phyloP scores from a whole-genome alignment of 2,113 vertebrate genomes.

The Ophiodon elongatus region DNA sequence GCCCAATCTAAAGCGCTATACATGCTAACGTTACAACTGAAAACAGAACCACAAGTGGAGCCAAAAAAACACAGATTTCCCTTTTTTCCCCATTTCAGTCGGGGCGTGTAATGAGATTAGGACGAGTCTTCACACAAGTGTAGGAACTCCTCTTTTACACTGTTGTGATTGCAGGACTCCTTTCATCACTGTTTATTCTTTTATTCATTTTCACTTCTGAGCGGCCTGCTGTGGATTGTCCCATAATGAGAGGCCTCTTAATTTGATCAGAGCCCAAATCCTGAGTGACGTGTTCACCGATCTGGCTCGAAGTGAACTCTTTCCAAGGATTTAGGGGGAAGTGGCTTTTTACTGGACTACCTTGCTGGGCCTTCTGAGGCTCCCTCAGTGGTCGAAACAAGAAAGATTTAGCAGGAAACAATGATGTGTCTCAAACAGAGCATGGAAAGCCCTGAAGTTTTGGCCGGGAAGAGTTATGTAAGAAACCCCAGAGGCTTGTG shows the following conservation, averaged over 20 bases:
- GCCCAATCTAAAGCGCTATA: constrained; percentile 49
- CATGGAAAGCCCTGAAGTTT: constrained; percentile 62
- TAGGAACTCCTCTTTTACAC: constrained; percentile 32
- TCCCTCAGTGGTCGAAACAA: constrained; percentile 54
- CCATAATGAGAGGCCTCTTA: constrained; percentile 49
- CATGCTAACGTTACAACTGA: constrained; percentile 58
- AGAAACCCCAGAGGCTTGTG: constrained; percentile 76
- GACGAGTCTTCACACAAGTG: constrained; percentile 19
- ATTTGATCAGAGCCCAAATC: constrained; percentile 58
- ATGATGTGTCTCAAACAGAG: constrained; percentile 69
- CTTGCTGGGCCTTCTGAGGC: constrained; percentile 32
- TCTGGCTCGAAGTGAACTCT: constrained; percentile 42
- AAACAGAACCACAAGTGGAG: constrained; percentile 22
- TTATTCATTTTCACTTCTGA: constrained; percentile 55
- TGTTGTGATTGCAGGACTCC: constrained; percentile 47
- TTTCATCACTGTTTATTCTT: constrained; percentile 63
- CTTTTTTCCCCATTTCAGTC: constrained; percentile 5
- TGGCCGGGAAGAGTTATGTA: constrained; percentile 74
- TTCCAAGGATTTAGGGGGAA: constrained; percentile 45
- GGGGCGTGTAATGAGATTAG: constrained; percentile 52
- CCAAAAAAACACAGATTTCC: constrained; percentile 26
- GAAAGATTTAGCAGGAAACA: constrained; percentile 63
- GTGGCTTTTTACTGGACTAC: constrained; percentile 41
- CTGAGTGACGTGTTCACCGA: constrained; percentile 49
- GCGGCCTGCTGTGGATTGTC: constrained; percentile 46